Evolutionary conservation across 1,140 invertebrate species (phyloP), one percentile per base, ranked within the genome.

Genomic region (Semibalanus balanoides): DNA sequence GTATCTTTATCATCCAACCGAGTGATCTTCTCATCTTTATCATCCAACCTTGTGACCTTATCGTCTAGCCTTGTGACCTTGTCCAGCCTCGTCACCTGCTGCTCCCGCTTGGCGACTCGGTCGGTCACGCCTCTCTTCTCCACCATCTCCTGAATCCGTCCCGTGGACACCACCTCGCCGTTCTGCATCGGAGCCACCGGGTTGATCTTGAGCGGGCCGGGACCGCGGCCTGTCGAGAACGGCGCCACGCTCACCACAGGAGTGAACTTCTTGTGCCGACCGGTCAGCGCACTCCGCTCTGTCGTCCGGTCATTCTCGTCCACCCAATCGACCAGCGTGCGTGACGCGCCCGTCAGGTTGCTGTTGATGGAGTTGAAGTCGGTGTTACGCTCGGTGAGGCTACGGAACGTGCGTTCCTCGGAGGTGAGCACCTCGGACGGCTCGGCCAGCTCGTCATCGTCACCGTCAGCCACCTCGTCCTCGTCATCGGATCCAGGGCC

Each of bases 331-430:
- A 64, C 11, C 14, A 64, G 51, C 51, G 51, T 64, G 51, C 51
- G 51, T 1, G 51, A 64, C 51, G 51, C 22, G 51, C 51, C 51
- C 11, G 51, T 19, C 22, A 64, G 22, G 81, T 93, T 93, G 73
- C 88, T 89, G 81, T 91, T 91, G 73, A 91, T 87, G 40, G 92
- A 92, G 80, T 96, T 96, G 82, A 93, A 94, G 82, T 93, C 92
- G 0, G 94, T 95, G 81, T 96, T 95, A 78, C 89, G 88, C 80
- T 92, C 89, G 3, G 94, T 95, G 76, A 93, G 85, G 81, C 86
- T 89, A 78, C 90, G 88, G 28, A 95, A 83, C 78, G 91, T 90
- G 73, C 90, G 86, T 76, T 92, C 91, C 79, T 91, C 90, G 79
- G 80, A 74, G 0, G 80, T 82, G 30, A 81, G 76, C 40, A 81